Evolutionary conservation across 2,113 vertebrate species (phyloP), one percentile per base, ranked within the genome.

Genomic region (Oryzias curvinotus): DNA sequence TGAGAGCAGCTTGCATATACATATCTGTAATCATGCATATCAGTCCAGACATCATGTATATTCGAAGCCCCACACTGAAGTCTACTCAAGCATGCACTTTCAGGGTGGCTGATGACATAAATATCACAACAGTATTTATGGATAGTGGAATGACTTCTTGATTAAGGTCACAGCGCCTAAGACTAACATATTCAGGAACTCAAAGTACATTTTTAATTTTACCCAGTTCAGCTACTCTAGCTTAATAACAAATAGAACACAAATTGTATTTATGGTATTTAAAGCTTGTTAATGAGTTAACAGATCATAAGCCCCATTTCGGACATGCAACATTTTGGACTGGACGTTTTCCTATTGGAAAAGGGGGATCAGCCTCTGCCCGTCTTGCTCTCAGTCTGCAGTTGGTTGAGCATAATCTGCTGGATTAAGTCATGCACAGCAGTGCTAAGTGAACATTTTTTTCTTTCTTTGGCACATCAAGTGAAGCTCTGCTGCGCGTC

Each of bases 371-470:
- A 63, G 52, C 57, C 3, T 16, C 44, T 1, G n/a, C 45, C 23
- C 45, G 18, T 53, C 43, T 54, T 62, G 5, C 43, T 62, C 51
- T 44, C 25, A 14, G 36, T 41, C 65, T 74, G 51, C 68, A 67
- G 65, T 76, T 41, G n/a, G 42, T 43, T 75, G 65, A 74, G 52
- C 61, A 65, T 77, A 83, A 86, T 80, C 71, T 69, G 68, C 2
- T 8, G 62, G 65, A 68, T 67, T 67, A 78, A 77, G 68, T 85
- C 75, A 81, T 73, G 75, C 78, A 77, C 68, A 64, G 16, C 44
- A 3, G 68, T 36, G 67, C 77, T 80, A 81, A 86, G 73, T 80
- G 73, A 69, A 55, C 43, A 57, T 68, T 66, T 78, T 23, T 79
- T 79, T 63, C 79, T 70, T 84, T 72, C 59, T 65, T 63, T 61